Conservation (phyloP, 2,888 invertebrate species). For the Caenorhabditis sp. region DNA sequence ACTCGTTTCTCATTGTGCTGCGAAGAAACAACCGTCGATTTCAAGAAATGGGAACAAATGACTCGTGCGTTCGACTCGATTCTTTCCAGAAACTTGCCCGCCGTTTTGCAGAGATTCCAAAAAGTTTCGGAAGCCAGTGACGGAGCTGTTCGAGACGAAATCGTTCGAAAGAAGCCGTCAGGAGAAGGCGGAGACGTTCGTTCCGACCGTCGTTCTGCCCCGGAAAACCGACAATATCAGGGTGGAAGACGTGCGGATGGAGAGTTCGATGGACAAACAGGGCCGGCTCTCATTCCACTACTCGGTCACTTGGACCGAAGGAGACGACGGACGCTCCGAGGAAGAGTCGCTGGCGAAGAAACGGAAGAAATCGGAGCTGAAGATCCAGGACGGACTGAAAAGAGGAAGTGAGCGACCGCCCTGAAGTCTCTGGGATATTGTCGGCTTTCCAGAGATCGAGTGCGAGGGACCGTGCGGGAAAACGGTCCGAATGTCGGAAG, state of each 20-base stretch:
- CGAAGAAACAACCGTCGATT: conserved; percentile 29
- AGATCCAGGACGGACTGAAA: conserved; percentile 7
- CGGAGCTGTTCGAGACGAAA: neutral
- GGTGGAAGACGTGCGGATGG: conserved; percentile 11
- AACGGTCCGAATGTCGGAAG: neutral
- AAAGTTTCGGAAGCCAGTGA: conserved; percentile 21
- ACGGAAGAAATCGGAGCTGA: neutral
- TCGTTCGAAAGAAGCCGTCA: neutral
- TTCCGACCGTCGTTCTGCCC: neutral
- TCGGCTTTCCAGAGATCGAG: conserved; percentile 13
- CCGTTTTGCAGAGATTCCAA: conserved; percentile 21
- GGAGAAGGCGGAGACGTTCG: neutral
- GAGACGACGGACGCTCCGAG: neutral
- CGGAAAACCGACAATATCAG: neutral
- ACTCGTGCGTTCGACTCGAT: neutral
- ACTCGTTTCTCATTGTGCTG: too few relatives aligned
- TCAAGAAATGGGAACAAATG: conserved; percentile 22
- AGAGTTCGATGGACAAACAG: conserved; percentile 1
- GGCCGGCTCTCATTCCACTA: conserved; percentile 4
- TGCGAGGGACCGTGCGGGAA: conserved; percentile 48
- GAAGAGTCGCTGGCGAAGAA: neutral
- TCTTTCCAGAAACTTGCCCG: neutral
- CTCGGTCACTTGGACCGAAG: conserved; percentile 12
- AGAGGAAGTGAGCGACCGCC: conserved; percentile 22
- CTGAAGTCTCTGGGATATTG: too few relatives aligned